Base-by-base conservation (phyloP, 2,113 vertebrate species). In the Peromyscus leucopus region DNA sequence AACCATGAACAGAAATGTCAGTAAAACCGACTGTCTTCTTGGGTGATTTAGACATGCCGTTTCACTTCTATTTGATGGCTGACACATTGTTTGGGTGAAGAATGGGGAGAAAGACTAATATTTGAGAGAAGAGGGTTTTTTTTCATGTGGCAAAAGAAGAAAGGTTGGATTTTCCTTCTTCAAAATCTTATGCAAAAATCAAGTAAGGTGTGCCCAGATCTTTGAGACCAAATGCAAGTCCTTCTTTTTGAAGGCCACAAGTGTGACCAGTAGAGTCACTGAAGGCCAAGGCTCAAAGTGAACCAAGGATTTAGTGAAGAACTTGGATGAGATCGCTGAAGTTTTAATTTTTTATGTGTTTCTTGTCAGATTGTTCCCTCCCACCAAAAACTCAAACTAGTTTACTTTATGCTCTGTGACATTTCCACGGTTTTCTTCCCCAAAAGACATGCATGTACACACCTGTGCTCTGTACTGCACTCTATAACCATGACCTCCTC, bases 191-290 rank as follows among this genome's bases (percentile, higher is more conserved):
- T 69, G 9, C 42, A 84, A 79, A 83, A 80, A 63, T 51, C 33
- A 97, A 92, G 39, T 80, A 95, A 93, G 33, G 76, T 86, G 69
- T 93, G 22, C 48, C 39, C 78, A 94, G 72, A 91, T 76, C 33
- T 86, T 84, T 82, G 21, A 88, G 55, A 65, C 80, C n/a, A 82
- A 89, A 83, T 76, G 48, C 28, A 94, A 51, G 22, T 5, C 5
- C 26, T 48, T 93, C 36, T 94, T 86, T 63, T 42, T 61, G 90
- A 96, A 97, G 72, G 24, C 24, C 24, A 48, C 55, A 67, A 21
- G 57, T 87, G 42, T 71, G 36, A 46, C 36, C 17, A 55, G 76
- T 89, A 91, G 22, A 9, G 9, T 61, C 57, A 83, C n/a, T 98
- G n/a, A 87, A 93, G 48, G 76, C 39, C 87, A 75, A 87, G 67